Conservation (phyloP, 2,797 vertebrate species). For the Coendou prehensilis region DNA sequence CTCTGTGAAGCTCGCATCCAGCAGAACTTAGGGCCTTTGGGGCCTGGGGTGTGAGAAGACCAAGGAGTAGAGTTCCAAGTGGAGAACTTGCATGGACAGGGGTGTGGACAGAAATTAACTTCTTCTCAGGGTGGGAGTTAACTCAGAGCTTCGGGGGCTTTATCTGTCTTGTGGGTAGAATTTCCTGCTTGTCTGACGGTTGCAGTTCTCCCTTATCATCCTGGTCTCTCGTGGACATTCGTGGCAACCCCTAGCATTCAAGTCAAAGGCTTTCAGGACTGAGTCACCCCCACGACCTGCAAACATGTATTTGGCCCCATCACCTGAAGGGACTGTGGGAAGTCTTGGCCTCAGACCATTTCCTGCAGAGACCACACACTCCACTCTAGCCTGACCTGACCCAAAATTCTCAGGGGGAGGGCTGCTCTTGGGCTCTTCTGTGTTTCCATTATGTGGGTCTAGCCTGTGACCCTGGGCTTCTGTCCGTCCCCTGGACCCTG, state of each 20-base stretch:
- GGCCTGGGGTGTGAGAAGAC: neutral
- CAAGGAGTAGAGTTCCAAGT: neutral
- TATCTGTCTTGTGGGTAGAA: neutral
- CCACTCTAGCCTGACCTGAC: neutral
- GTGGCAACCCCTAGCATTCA: neutral
- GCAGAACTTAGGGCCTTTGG: neutral
- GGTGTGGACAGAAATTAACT: neutral
- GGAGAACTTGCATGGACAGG: too few relatives aligned
- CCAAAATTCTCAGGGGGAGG: too few relatives aligned
- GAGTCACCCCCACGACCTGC: neutral
- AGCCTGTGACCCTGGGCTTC: neutral
- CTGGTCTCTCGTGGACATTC: neutral
- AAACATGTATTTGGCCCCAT: neutral
- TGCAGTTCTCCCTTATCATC: too few relatives aligned
- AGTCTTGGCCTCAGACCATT: neutral
- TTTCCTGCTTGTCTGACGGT: neutral
- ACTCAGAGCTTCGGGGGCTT: neutral
- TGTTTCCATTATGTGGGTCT: neutral
- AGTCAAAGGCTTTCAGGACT: neutral
- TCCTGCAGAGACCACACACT: neutral
- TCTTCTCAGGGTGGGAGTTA: neutral
- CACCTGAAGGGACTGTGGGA: neutral
- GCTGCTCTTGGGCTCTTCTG: neutral
- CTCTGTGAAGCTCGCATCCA: neutral
- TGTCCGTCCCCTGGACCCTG: too few relatives aligned